Percentiles rank a stretch among this genome's conserved stretches.
Conservation (phyloP, 2,888 invertebrate genomes). For the Amphipoea lucens region DNA sequence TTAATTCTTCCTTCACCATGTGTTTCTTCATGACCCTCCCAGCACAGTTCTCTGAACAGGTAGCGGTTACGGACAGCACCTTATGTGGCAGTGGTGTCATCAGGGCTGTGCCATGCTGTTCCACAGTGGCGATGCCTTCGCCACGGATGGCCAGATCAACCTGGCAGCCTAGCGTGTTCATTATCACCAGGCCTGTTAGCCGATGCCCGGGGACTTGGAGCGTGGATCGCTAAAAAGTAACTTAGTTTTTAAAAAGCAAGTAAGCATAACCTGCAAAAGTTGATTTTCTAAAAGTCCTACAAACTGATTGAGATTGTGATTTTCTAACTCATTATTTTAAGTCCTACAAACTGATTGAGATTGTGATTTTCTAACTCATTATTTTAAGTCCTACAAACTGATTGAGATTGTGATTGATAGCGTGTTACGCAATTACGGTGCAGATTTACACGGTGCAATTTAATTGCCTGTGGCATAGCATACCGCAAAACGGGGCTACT, state of each 20-base stretch:
- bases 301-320: too few relatives aligned
- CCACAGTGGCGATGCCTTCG: conserved; percentile 79
- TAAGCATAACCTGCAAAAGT: not conserved
- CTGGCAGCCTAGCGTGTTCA: conserved; percentile 92
- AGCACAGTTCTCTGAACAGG: conserved; percentile 77
- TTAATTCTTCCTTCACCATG: conserved; percentile 70
- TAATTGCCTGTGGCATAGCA: too few relatives aligned
- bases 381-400: not conserved
- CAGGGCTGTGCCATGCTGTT: conserved; percentile 82
- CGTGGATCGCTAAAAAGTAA: conserved; percentile 80
- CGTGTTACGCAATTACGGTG: not conserved
- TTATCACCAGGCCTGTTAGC: conserved; percentile 90
- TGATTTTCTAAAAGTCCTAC: too few relatives aligned
- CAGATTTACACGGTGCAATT: not conserved
- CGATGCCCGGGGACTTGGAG: conserved; percentile 82
- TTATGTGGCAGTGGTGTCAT: conserved; percentile 82
- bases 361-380: too few relatives aligned
- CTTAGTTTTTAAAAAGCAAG: not conserved
- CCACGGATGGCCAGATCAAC: conserved; percentile 82
- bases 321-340: not conserved
- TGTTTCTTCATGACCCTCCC: conserved; percentile 80
- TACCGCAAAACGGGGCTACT: not conserved
- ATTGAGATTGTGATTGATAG: not conserved
- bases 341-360: too few relatives aligned
- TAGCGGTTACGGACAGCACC: conserved; percentile 70